Conservation (phyloP, 2,113 vertebrate species). For the Salvelinus namaycush region DNA sequence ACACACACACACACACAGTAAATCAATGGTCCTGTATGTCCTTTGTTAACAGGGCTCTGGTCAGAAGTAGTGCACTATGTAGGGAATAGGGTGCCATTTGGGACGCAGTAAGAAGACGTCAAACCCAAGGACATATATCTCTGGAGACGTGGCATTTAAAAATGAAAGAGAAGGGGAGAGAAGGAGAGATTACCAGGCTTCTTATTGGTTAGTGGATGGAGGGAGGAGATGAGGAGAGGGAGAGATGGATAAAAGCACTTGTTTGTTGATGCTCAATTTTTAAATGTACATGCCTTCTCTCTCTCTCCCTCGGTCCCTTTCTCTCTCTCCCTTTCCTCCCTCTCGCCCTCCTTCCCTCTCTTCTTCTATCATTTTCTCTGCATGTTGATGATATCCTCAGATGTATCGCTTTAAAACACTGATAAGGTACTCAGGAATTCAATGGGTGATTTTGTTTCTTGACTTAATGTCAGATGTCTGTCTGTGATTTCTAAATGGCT, state of each 20-base stretch:
- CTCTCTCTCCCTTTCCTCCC: neutral
- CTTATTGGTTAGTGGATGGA: neutral
- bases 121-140: neutral
- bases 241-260: too few relatives aligned
- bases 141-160: slow-evolving; percentile 39
- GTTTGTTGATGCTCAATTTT: too few relatives aligned
- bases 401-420: neutral
- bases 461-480: slow-evolving; percentile 3
- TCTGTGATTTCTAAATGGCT: neutral
- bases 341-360: neutral
- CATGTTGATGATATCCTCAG: slow-evolving; percentile 7
- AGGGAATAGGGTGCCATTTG: too few relatives aligned
- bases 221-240: neutral
- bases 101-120: slow-evolving; percentile 25
- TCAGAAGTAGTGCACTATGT: neutral
- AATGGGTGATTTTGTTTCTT: neutral
- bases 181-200: neutral
- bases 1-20: too few relatives aligned
- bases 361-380: neutral
- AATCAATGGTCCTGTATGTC: too few relatives aligned
- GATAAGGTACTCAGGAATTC: neutral
- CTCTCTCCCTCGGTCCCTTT: neutral
- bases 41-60: neutral
- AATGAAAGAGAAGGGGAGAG: slow-evolving; percentile 6
- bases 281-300: too few relatives aligned